Evolutionary conservation across 2,797 vertebrate species (phyloP).

Genomic region (Protosalanx chinensis): DNA sequence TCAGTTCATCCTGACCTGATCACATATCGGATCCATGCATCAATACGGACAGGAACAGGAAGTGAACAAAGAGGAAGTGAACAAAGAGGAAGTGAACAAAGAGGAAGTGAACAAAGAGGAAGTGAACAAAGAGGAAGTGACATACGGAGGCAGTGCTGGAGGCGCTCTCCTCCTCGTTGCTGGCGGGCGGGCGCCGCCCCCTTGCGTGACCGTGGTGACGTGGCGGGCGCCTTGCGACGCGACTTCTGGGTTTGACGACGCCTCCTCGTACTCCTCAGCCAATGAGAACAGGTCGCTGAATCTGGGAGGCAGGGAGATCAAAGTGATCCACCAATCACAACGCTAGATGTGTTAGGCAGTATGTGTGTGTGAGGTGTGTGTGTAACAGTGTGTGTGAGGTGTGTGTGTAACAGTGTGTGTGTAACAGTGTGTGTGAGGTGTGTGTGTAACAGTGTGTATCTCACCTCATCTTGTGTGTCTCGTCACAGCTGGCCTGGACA

Average conservation of each 20-base stretch:
- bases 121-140: neutral
- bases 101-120: slow-evolving; percentile 4
- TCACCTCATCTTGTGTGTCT: slow-evolving; percentile 95
- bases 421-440: neutral
- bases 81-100: slow-evolving; percentile 4
- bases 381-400: neutral
- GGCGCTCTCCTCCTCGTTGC: slow-evolving; percentile 84
- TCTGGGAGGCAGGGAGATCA: slow-evolving; percentile 55
- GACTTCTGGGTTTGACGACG: slow-evolving; percentile 87
- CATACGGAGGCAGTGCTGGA: slow-evolving; percentile 90
- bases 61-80: slow-evolving; percentile 7
- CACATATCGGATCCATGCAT: too few species aligned
- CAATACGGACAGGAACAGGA: neutral
- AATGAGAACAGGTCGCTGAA: slow-evolving; percentile 92
- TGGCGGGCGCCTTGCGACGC: slow-evolving; percentile 82
- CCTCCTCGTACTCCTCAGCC: slow-evolving; percentile 92
- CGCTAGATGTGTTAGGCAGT: too few species aligned
- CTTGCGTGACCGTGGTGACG: slow-evolving; percentile 86
- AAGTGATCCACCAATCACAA: neutral
- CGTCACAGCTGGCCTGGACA: slow-evolving; percentile 94
- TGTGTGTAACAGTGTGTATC: slow-evolving; percentile 27
- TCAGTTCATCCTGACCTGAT: too few species aligned
- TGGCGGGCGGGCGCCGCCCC: slow-evolving; percentile 80
- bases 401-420: neutral
- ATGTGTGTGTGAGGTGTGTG: neutral